Evolutionary conservation across 1,140 invertebrate species (phyloP), one percentile per base, ranked within the genome.

Genomic region (Babylonia areolata): DNA sequence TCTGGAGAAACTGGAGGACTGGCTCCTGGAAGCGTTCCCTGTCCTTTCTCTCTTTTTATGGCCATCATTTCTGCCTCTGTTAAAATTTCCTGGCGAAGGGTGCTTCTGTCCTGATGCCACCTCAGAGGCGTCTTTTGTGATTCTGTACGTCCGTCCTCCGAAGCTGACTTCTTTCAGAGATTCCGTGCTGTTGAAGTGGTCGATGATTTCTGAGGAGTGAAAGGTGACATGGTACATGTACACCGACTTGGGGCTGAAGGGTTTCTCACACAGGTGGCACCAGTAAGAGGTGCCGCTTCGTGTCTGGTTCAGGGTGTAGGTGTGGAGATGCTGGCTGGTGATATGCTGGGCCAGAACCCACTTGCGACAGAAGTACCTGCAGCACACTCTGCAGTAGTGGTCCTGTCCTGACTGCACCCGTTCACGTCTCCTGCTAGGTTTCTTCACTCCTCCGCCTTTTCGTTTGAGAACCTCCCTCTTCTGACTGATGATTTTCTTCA

Each of bases 181-280:
- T 20, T 64, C 20, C 28, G 58, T 5, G 37, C 71, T 28, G 39
- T 46, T 71, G 78, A 73, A 77, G 33, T 85, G 87, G 31, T 86
- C 42, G 28, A 82, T 58, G 33, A 88, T 88, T 17, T 71, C 79
- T 23, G 37, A 58, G 9, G 83, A 77, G 82, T 88, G 88, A 64
- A 78, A 78, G 15, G 46, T 79, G 15, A 88, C 83, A 86, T 88
- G 88, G 12, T 75, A 39, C 84, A 88, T 83, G 84, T 88, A 88
- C 0, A 71, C 46, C 11, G 71, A 69, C 46, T 79, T 85, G 37
- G 71, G 85, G 37, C 79, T 42, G 46, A 87, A 88, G 1, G 46
- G 58, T 37, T 83, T 87, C 84, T 87, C 79, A 46, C 88, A 88
- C 51, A 88, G 31, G 37, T 88, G 88, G 51, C 88, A 88, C 51